phyloP scores from a whole-genome alignment of 1,140 invertebrate species.

The Trachymyrmex septentrionalis region DNA sequence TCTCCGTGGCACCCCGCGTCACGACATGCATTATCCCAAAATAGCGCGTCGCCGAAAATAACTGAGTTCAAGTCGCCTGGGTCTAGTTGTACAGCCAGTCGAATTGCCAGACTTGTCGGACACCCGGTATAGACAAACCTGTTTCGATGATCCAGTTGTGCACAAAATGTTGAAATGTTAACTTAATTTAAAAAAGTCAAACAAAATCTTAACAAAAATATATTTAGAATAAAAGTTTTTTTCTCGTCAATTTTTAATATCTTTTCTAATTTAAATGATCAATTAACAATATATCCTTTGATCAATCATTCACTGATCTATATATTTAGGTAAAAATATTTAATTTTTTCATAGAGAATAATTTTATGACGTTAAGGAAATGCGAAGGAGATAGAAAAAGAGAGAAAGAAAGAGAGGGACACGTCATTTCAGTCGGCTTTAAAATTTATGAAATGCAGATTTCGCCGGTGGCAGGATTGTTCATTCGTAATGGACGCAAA shows the following conservation, averaged over 20 bases:
- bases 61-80: conserved; percentile 75
- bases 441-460: conserved; percentile 64
- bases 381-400: neutral
- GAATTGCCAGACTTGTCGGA: conserved; percentile 41
- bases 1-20: conserved; percentile 70
- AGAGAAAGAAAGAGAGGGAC: neutral
- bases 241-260: neutral
- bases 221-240: neutral
- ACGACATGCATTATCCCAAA: conserved; percentile 79
- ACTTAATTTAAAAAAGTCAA: neutral
- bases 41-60: conserved; percentile 81
- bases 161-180: neutral
- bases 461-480: conserved; percentile 18
- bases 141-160: neutral
- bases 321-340: conserved; percentile 30
- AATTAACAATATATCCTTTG: neutral
- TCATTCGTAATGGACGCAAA: conserved; percentile 45
- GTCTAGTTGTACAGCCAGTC: conserved; percentile 62
- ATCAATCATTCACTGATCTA: neutral
- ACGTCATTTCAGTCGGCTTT: neutral
- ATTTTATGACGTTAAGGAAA: neutral
- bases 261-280: neutral
- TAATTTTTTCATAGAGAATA: conserved; percentile 9
- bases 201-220: neutral
- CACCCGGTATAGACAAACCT: conserved; percentile 11